Base-by-base conservation (phyloP, 2,113 vertebrate genomes). In the Scomber japonicus region DNA sequence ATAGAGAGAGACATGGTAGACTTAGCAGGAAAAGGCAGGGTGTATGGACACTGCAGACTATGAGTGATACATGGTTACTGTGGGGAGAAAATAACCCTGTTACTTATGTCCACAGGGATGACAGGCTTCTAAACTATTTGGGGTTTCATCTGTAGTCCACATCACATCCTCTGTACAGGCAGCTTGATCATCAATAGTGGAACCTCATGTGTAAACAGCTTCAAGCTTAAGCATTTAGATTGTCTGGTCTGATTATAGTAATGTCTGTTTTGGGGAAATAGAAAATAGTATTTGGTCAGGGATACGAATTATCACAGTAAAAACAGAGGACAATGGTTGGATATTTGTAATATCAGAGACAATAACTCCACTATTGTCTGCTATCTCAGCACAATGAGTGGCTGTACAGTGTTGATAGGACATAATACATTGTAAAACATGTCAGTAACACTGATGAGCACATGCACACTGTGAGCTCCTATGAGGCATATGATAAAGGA, bases 111-210 rank as follows among this genome's bases (percentile, higher is more conserved):
- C 50, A 48, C 50, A 44, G 30, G 24, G 24, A 60, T 70, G 71
- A 82, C 55, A 53, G 0, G 17, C 68, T 80, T 56, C 72, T 69
- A 48, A 83, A 80, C 82, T 75, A 77, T 86, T 61, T 48, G n/a
- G 61, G 57, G 76, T 65, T 57, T 78, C 76, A 66, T 59, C 54
- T 65, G 45, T 3, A 69, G 56, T 44, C 54, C 71, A 71, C 51
- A 11, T 51, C 9, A 59, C 69, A 80, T 53, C 46, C 55, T 75
- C 55, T 69, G 44, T 6, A 27, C 19, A n/a, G 21, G 54, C 56
- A 49, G 66, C 54, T 54, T 40, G 45, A 68, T 67, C 54, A 54
- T 44, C 27, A 53, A 12, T 46, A 81, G n/a, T 44, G 69, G n/a
- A 27, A 8, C 40, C 19, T 14, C 5, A 5, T 53, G 49, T 66